phyloP scores from a whole-genome alignment of 2,797 vertebrate species.

The Lepilemur septentrionalis region DNA sequence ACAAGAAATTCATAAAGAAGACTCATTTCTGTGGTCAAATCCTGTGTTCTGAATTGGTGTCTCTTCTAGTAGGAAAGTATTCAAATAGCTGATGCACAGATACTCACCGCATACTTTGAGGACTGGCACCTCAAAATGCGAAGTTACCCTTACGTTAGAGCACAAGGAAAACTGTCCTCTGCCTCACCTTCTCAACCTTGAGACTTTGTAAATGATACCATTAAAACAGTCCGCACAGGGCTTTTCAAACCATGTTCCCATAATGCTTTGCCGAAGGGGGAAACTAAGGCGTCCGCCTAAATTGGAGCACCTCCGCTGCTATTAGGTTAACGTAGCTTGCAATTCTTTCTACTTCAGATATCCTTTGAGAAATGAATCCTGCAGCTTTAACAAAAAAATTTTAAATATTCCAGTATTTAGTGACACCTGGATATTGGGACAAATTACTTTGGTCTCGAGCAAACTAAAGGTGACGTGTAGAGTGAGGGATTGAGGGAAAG shows the following conservation, averaged over 20 bases:
- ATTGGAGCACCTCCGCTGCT: background rate
- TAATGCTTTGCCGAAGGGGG: background rate
- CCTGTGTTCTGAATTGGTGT: background rate
- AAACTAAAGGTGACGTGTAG: background rate
- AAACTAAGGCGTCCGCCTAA: background rate
- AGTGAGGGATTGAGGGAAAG: background rate
- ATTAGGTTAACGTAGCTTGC: background rate
- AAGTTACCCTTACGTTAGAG: background rate
- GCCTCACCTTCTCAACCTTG: background rate
- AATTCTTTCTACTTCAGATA: background rate
- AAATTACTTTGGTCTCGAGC: background rate
- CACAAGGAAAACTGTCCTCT: background rate
- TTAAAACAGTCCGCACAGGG: background rate
- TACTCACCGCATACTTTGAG: background rate
- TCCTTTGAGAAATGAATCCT: background rate
- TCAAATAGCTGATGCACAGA: background rate
- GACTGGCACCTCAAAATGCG: background rate
- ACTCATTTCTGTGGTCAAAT: rapidly evolving
- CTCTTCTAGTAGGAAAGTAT: background rate
- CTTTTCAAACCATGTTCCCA: background rate
- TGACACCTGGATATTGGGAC: background rate
- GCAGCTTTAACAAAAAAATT: background rate
- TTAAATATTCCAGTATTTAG: background rate
- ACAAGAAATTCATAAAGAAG: background rate
- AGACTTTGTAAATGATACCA: background rate